Percentiles rank a stretch among this genome's conserved stretches.
These are phyloP conservation scores for Therioaphis trifolii DNA, from an alignment of 2,888 invertebrate genomes.

Conservation along the genomic window DNA sequence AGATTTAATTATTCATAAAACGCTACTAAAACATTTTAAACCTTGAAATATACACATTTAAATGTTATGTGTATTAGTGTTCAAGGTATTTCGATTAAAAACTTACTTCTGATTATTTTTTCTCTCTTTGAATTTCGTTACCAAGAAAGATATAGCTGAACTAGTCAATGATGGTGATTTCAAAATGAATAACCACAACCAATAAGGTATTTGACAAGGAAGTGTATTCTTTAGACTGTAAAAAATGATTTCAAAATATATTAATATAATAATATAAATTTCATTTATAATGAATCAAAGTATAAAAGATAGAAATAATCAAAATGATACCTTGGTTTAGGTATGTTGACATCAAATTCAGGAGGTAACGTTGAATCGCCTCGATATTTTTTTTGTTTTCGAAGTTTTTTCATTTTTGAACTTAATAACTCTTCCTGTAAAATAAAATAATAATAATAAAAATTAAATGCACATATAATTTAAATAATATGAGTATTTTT, in stretches of 20 bases:
- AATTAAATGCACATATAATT: too few relatives aligned
- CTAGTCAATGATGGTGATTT: constrained; percentile 44
- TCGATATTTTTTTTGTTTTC: constrained; percentile 74
- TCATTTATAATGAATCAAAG: constrained; percentile 16
- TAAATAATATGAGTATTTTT: too few relatives aligned
- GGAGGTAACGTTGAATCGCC: constrained; percentile 69
- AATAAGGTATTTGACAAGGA: constrained; percentile 84
- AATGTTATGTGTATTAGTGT: too few relatives aligned
- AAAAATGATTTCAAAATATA: constrained; percentile 61
- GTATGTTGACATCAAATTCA: constrained; percentile 74
- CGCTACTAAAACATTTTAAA: too few relatives aligned
- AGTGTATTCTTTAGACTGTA: constrained; percentile 76
- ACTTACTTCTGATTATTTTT: constrained; percentile 47
- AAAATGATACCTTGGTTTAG: constrained; percentile 68
- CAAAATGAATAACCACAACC: constrained; percentile 66
- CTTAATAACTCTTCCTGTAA: constrained; percentile 78
- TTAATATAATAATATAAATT: too few relatives aligned
- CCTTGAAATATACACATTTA: too few relatives aligned
- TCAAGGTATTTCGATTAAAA: background rate
- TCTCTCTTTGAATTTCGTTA: constrained; percentile 54
- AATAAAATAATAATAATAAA: constrained; percentile 18
- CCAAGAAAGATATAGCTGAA: constrained; percentile 37
- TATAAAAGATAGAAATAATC: constrained; percentile 22
- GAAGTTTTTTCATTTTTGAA: constrained; percentile 76
- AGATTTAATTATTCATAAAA: too few relatives aligned